These are phyloP conservation scores for Eptesicus fuscus DNA, from an alignment of 2,113 vertebrate species.

Conservation along the genomic window DNA sequence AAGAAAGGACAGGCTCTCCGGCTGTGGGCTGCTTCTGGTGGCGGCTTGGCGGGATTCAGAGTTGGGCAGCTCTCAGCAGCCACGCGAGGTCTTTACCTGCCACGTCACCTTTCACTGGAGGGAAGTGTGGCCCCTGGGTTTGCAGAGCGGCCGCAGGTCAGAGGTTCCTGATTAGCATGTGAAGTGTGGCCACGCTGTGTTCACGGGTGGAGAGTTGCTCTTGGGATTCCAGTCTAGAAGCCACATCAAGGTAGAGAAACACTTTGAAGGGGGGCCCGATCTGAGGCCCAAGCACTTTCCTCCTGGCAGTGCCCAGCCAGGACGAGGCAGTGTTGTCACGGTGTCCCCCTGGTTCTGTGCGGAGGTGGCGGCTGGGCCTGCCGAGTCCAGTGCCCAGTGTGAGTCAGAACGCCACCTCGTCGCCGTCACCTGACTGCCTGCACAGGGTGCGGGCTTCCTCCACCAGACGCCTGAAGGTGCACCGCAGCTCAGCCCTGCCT, in stretches of 20 bases:
- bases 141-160: background rate
- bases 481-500: background rate
- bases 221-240: background rate
- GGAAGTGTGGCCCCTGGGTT: background rate
- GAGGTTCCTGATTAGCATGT: background rate
- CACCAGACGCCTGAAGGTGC: constrained; percentile 54
- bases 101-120: background rate
- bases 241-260: background rate
- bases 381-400: constrained; percentile 33
- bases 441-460: constrained; percentile 53
- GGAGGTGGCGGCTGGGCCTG: constrained; percentile 40
- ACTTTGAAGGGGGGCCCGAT: background rate
- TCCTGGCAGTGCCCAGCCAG: background rate
- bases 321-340: background rate
- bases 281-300: background rate
- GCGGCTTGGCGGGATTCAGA: background rate
- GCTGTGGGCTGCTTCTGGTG: background rate
- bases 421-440: constrained; percentile 5
- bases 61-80: background rate
- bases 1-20: background rate
- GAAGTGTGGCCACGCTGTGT: fast-evolving
- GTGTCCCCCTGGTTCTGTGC: background rate
- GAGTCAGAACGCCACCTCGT: constrained; percentile 48
- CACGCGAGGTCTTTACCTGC: background rate
- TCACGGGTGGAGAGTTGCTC: background rate